Percentiles rank a stretch among this genome's conserved stretches.
Conservation (phyloP, 2,797 vertebrate species). For the Lepus oiostolus region DNA sequence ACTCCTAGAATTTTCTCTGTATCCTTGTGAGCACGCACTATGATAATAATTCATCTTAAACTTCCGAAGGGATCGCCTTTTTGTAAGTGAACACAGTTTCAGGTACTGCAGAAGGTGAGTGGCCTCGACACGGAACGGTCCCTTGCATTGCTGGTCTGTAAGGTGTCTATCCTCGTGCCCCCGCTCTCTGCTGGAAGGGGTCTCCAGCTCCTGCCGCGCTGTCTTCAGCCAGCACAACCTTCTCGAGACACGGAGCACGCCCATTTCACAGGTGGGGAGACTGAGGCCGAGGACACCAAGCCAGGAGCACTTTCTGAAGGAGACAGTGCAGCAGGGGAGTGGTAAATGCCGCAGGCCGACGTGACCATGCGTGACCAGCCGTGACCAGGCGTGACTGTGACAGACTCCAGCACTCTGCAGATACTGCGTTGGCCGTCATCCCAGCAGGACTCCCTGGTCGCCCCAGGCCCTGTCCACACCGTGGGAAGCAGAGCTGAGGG, state of each 20-base stretch:
- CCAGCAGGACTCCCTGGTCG: background rate
- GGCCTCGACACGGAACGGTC: background rate
- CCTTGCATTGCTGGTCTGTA: background rate
- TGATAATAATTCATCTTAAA: background rate
- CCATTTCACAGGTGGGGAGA: background rate
- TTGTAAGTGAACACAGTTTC: background rate
- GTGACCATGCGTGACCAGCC: background rate
- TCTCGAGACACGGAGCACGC: background rate
- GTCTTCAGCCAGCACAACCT: background rate
- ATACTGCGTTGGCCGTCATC: slow-evolving; percentile 54
- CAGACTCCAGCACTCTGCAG: slow-evolving; percentile 49
- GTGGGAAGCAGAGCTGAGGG: background rate
- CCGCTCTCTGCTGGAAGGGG: background rate
- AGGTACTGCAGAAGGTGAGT: background rate
- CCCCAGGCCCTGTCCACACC: background rate
- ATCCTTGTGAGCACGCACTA: background rate
- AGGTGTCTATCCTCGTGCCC: background rate
- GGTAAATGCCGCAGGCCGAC: background rate
- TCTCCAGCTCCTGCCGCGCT: too few species aligned
- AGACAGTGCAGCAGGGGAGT: background rate
- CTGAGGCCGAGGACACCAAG: background rate
- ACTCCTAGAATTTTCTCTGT: background rate
- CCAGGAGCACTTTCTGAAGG: background rate
- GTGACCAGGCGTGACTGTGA: slow-evolving; percentile 45
- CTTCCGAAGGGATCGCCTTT: background rate